Base-by-base conservation (phyloP, 2,797 vertebrate species). In the Poecilia velifera region DNA sequence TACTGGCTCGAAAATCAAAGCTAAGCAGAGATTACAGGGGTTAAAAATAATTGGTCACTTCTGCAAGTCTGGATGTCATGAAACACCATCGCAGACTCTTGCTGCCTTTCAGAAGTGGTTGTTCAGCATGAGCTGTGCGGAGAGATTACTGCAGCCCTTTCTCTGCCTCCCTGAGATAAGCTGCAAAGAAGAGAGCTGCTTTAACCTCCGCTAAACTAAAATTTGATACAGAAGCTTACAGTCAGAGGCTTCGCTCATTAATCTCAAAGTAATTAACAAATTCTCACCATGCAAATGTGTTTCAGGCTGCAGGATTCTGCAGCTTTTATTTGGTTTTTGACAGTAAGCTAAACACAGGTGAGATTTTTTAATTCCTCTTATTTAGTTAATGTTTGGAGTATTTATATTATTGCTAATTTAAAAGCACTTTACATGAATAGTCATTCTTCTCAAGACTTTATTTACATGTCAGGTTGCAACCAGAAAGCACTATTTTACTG, bases 231-330 rank as follows among this genome's bases (percentile, higher is more conserved):
- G 74, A 73, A 76, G 85, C 82, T 84, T 84, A 82, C 72, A 82
- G 79, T 81, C 75, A 5, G 78, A 82, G 62, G 85, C 73, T 22
- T 82, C 31, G 73, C 77, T 49, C 79, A 76, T 88, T 88, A 84
- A 92, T 90, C 84, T 82, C 46, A 88, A 83, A 86, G 87, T 88
- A 91, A 92, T 92, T 90, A 92, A 90, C 80, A 84, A 85, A 89
- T 84, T 85, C 66, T 80, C 84, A 86, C 86, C 87, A 84, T 83
- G 79, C 72, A 83, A 86, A 87, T 83, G 77, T 76, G 0, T 72
- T 74, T 73, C 80, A 76, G 86, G 31, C 79, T 68, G 80, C 80
- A 78, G 78, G 64, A 76, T 71, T 18, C 66, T 28, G 43, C 77
- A 81, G 84, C 78, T 76, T 85, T 85, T 64, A 72, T 79, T 82